Evolutionary conservation across 2,888 invertebrate genomes (phyloP).

Genomic region (Hypomecis punctinalis): DNA sequence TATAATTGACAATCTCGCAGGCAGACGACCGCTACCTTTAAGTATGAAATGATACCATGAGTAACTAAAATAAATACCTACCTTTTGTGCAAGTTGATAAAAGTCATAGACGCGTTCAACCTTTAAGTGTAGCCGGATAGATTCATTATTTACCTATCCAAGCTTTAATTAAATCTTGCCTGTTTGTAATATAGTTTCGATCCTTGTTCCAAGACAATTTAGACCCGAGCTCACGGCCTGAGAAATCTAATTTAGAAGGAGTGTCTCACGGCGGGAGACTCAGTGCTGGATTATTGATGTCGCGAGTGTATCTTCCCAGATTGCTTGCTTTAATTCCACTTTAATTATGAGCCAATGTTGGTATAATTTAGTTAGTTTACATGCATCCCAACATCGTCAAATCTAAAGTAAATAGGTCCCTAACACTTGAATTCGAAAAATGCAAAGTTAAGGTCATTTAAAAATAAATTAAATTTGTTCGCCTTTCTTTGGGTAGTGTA

Average conservation of each 20-base stretch:
- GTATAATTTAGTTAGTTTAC: constrained; percentile 24
- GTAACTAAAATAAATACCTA: no score
- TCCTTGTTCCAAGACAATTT: constrained; percentile 33
- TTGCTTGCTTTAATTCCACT: constrained; percentile 43
- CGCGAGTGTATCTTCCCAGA: constrained; percentile 39
- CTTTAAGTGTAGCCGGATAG: background rate
- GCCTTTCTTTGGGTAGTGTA: no score
- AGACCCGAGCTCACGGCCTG: constrained; percentile 26
- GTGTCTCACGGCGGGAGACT: constrained; percentile 30
- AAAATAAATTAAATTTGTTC: no score
- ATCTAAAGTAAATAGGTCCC: no score
- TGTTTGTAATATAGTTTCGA: constrained; percentile 33
- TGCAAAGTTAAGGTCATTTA: no score
- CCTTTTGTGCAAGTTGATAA: no score
- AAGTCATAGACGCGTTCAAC: background rate
- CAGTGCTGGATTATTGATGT: constrained; percentile 42
- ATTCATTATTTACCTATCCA: constrained; percentile 15
- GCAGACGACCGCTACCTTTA: no score
- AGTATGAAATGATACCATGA: no score
- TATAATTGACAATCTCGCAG: no score
- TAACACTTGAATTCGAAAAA: no score
- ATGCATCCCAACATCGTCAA: no score
- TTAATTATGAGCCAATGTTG: constrained; percentile 43
- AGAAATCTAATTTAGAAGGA: constrained; percentile 41
- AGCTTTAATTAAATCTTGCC: constrained; percentile 21